Evolutionary conservation across 2,113 vertebrate species (phyloP), one percentile per base, ranked within the genome.

Genomic region (Gavia stellata): DNA sequence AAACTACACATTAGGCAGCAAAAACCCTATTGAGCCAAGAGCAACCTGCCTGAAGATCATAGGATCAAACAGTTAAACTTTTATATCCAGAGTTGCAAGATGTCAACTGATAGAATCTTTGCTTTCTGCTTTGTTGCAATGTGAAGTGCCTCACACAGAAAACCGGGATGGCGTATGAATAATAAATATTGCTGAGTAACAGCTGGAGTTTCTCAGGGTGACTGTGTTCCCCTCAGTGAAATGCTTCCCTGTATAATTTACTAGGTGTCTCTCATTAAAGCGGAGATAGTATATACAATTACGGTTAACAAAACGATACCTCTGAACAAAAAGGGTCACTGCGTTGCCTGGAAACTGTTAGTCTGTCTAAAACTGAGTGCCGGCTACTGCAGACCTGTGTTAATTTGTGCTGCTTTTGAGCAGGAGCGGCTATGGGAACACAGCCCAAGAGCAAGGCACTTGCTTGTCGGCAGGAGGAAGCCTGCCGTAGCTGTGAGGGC

Each of bases 321-420:
- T 90, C 50, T n/a, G 50, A 84, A 96, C 84, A 94, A 94, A 92
- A 97, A 96, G 53, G 77, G 86, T 90, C 88, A 86, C 53, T 75
- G 67, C 14, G 96, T 96, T 97, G 96, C 97, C 88, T 95, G 80
- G 96, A 96, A 96, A 97, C 96, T 94, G 86, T 65, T n/a, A 93
- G 75, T 72, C 53, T 52, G 14, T 88, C 72, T 91, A 84, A 94
- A 89, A 91, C 79, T 7, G 59, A 96, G 86, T 3, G 26, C 62
- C 62, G 90, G 81, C 53, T 71, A 10, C 58, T 87, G 55, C n/a
- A 92, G 77, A 49, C 56, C 63, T 4, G 1, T 97, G 84, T 96
- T 91, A 96, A 97, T 96, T 97, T 98, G 98, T 96, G 97, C 97
- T 98, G 97, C 96, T 96, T 56, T 90, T 84, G 70, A 88, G 56